Evolutionary conservation across 2,797 vertebrate genomes (phyloP).

Genomic region (Zalophus californianus): DNA sequence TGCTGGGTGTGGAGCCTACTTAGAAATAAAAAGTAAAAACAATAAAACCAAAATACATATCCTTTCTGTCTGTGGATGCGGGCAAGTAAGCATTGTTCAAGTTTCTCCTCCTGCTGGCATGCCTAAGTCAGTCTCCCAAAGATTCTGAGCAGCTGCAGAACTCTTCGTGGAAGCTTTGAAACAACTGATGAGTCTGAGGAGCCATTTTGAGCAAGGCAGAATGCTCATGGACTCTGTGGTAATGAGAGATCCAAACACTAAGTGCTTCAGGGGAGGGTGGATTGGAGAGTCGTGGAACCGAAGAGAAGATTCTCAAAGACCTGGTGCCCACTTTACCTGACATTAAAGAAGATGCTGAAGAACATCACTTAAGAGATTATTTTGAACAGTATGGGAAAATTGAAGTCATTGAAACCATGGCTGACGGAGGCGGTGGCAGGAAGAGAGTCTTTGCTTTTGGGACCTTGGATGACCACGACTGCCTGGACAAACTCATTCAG

Average conservation of each 20-base stretch:
- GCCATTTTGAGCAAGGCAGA: background rate
- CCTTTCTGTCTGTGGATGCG: background rate
- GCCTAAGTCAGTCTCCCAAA: background rate
- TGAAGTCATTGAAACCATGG: background rate
- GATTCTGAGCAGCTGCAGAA: background rate
- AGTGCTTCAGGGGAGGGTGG: background rate
- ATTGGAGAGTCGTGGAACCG: background rate
- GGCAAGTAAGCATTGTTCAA: background rate
- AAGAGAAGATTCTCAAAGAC: background rate
- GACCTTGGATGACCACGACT: background rate
- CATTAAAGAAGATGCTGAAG: background rate
- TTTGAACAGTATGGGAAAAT: background rate
- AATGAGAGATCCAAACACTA: background rate
- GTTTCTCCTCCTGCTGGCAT: background rate
- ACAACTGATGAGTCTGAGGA: background rate
- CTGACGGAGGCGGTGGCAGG: background rate
- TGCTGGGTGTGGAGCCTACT: background rate
- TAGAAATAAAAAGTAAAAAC: background rate
- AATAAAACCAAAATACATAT: background rate
- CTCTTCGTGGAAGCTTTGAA: background rate
- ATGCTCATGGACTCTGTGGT: background rate
- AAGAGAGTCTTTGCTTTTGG: background rate
- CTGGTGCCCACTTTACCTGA: background rate
- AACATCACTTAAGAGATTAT: background rate
- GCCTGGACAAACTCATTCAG: background rate